Conservation (phyloP, 2,888 invertebrate species). For the Camponotus fellah region DNA sequence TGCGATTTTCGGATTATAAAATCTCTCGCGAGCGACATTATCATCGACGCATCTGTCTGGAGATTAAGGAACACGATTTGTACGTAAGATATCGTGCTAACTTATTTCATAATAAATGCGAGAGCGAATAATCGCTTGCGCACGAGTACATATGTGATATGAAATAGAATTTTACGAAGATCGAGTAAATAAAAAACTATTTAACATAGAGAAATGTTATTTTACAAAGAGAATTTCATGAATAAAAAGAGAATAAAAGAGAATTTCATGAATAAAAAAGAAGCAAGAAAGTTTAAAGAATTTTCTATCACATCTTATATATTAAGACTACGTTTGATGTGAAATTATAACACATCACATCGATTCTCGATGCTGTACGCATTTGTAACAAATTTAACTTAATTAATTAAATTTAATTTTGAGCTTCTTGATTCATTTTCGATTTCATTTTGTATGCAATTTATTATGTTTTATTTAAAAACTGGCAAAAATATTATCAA, state of each 20-base stretch:
- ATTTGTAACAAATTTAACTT: not conserved
- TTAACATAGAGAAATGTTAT: not conserved
- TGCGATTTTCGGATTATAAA: constrained; percentile 41
- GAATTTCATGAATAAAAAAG: not conserved
- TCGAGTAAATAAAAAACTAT: constrained; percentile 22
- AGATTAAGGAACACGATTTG: not conserved
- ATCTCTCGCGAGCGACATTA: constrained; percentile 6
- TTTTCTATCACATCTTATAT: not conserved
- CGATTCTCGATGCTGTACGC: not conserved
- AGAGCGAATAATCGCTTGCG: not conserved
- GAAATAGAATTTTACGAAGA: constrained; percentile 18
- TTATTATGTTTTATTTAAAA: not conserved
- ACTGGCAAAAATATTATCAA: not conserved
- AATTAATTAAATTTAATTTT: not conserved
- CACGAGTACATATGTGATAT: constrained; percentile 35
- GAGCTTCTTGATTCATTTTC: not conserved
- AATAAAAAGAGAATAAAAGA: not conserved
- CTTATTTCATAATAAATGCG: constrained; percentile 31
- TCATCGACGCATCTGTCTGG: not conserved
- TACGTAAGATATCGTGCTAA: constrained; percentile 15
- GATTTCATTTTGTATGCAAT: not conserved
- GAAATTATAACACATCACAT: constrained; percentile 1
- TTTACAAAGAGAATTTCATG: not conserved
- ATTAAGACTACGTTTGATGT: not conserved
- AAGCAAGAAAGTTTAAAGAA: not conserved